Evolutionary conservation across 2,888 invertebrate genomes (phyloP), one percentile per base, ranked within the genome.

Genomic region (Ethmia dodecea): DNA sequence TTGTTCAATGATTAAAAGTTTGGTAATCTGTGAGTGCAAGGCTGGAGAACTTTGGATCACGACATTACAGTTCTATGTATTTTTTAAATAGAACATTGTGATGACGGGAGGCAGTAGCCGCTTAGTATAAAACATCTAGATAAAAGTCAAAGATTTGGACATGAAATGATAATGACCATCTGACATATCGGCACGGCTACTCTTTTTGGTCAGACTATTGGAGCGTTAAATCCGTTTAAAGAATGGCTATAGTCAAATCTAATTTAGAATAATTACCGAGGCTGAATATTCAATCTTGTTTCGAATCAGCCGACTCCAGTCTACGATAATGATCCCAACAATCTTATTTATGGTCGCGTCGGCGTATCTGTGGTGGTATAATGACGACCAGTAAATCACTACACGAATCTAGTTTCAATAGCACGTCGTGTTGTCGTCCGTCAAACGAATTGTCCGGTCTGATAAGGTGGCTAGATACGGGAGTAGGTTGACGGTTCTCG

Each of bases 371-470:
- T 26, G 6, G 31, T 3, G n/a, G 31, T 31, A 31, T 31, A 33
- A 33, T 33, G 33, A 33, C 12, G 2, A 13, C 8, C 29, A 28
- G 45, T 49, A 49, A 45, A 49, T 49, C 45, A 41, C 42, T 28
- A 28, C 22, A n/a, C 28, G 53, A 60, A 64, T 61, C 67, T 61
- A 55, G 68, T 66, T 63, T 60, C 50, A 60, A 62, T 52, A 47
- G 60, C 44, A 39, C 28, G 20, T 39, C 30, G 31, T 57, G 57
- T 45, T 44, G 52, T 16, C 31, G 16, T 63, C 58, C 69, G 65
- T 67, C 67, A 70, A 67, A 63, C 69, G 60, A 66, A 61, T 65
- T 64, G 63, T 43, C 50, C 48, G 47, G 52, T 49, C 49, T 37
- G 43, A 48, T 55, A 55, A 64, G 32, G 41, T 61, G 43, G 39